Evolutionary conservation across 2,113 vertebrate genomes (phyloP), one percentile per base, ranked within the genome.

Genomic region (Gasterosteus nipponicus): DNA sequence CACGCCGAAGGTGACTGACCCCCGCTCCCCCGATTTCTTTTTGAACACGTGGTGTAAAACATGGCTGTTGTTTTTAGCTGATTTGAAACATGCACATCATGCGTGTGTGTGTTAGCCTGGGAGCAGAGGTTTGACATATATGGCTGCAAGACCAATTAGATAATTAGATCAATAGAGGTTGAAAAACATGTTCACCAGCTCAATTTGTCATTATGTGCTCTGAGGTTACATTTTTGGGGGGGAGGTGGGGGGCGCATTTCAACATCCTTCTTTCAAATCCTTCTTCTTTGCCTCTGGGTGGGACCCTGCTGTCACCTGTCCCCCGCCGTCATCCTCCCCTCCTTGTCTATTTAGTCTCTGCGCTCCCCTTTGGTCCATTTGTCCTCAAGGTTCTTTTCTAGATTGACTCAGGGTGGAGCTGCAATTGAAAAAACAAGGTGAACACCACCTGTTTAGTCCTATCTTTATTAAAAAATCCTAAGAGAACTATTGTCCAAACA

Each of bases 51-150:
- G n/a, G 41, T 56, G 53, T 62, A 41, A 56, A 69, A 63, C 33
- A 16, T 19, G 47, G 26, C 46, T 82, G 75, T 77, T 75, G 74
- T 69, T 75, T 74, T 77, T 75, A 62, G 72, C 61, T 69, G 35
- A 42, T 54, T 69, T 78, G 65, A 63, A 56, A 75, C 71, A 42
- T 69, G 41, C 56, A 53, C 38, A 38, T 72, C 54, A 63, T 26
- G 41, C 9, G 15, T 42, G 33, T 26, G 41, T 10, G 15, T 39
- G 33, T 31, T 47, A 42, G 19, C 62, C 74, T 56, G 41, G 49
- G 38, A 65, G 71, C 53, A 69, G 26, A 42, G 15, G 10, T 63
- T 62, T 73, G 51, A 87, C 69, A 77, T 74, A 84, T 41, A 53
- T 58, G 14, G 12, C 31, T 35, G 65, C 69, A 33, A 63, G 42